Conservation (phyloP, 2,888 invertebrate genomes). For the Adelognathus sp. region DNA sequence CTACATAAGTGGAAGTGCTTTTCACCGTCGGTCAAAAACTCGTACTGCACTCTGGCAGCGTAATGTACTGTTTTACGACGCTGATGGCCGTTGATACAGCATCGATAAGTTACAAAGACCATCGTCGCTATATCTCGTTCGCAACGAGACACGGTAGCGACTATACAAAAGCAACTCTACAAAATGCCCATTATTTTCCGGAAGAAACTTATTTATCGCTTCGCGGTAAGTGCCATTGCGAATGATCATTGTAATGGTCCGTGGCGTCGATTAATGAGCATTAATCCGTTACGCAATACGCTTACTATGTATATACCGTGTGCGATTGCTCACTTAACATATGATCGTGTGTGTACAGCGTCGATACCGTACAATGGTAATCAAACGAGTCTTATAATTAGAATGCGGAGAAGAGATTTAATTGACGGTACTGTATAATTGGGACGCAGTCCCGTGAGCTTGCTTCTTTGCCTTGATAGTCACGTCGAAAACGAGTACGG, state of each 20-base stretch:
- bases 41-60: too few relatives aligned
- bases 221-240: background rate
- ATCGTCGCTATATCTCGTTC: too few relatives aligned
- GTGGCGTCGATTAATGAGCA: too few relatives aligned
- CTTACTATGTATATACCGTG: background rate
- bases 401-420: slow-evolving; percentile 3
- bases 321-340: background rate
- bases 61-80: too few relatives aligned
- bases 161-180: too few relatives aligned
- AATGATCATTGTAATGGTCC: background rate
- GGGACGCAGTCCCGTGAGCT: background rate
- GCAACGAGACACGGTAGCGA: too few relatives aligned
- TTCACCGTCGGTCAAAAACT: too few relatives aligned
- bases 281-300: slow-evolving; percentile 16
- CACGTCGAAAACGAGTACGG: background rate
- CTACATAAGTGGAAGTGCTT: too few relatives aligned
- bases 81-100: too few relatives aligned
- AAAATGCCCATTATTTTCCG: slow-evolving; percentile 9
- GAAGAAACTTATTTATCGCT: slow-evolving; percentile 28
- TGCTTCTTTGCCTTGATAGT: slow-evolving; percentile 31
- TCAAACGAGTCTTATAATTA: slow-evolving; percentile 1
- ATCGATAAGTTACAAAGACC: too few relatives aligned
- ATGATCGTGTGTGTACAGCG: background rate
- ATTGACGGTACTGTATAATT: slow-evolving; percentile 18
- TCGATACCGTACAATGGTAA: background rate